phyloP scores from a whole-genome alignment of 2,797 vertebrate genomes.

The Eulemur albifrons region DNA sequence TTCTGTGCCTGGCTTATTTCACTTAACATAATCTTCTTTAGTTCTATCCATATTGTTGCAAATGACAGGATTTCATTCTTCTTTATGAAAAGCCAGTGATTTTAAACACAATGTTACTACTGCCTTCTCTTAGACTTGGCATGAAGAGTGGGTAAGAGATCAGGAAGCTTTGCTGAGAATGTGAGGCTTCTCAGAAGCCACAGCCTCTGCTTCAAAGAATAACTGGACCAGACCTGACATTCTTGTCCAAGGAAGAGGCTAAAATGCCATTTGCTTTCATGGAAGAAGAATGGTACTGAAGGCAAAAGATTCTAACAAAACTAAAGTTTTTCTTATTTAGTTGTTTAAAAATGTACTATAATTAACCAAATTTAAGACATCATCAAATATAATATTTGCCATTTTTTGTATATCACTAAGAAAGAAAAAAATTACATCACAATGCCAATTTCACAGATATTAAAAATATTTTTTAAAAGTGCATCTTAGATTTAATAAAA shows the following conservation, averaged over 20 bases:
- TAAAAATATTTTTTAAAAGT: background rate
- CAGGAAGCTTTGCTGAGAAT: background rate
- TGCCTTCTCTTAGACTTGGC: background rate
- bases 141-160: background rate
- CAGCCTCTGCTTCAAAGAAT: background rate
- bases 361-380: constrained; percentile 9
- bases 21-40: background rate
- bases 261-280: background rate
- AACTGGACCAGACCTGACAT: background rate
- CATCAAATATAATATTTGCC: background rate
- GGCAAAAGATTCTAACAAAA: background rate
- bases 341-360: background rate
- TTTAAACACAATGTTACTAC: background rate
- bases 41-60: background rate
- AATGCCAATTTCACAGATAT: background rate
- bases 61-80: background rate
- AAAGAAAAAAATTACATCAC: background rate
- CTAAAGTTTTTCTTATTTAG: background rate
- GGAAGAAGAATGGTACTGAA: background rate
- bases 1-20: background rate
- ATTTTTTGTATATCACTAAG: background rate
- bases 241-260: background rate
- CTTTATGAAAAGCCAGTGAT: background rate
- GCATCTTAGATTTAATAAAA: background rate
- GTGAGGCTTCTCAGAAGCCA: background rate